Base-by-base conservation (phyloP, 2,888 invertebrate genomes). In the Drosophila paranaensis region DNA sequence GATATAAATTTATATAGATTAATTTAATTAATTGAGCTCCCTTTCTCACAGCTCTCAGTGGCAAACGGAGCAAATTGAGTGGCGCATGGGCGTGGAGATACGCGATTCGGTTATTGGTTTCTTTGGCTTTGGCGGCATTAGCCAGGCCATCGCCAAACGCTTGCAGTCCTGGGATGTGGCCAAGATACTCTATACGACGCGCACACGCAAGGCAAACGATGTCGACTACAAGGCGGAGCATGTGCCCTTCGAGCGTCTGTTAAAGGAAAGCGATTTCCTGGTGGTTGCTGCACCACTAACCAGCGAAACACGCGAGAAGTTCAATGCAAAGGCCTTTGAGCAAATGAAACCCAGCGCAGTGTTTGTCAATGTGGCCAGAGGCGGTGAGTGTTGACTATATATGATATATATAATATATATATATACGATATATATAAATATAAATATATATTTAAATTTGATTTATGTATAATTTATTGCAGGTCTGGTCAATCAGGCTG, bases 341-440 rank as follows among this genome's bases (percentile, higher is more conserved):
- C 95, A 95, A 90, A 99, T 99, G 99, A 99, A 98, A 91, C 93
- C 93, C 0, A 95, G 94, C 51, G 96, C 97, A 0, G 94, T 99
- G 53, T 96, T 99, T 91, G 94, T 99, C 0, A 99, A 99, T 92
- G 96, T 96, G 6, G 97, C 97, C 88, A 93, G 97, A 70, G 97
- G 97, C 72, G 95, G 94, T 90, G 61, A 60, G 65, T 58, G n/a
- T 0, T 8, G 13, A 0, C 1, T 11, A 8, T 13, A 20, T 20
- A 35, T 16, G 8, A 45, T 11, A 10, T 30, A 2, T 46, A 9
- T 45, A 6, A 25, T 27, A 4, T 16, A 6, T 14, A 2, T 25
- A 5, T 30, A 27, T 27, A 27, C 20, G 20, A 20, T 4, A 50
- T 6, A 33, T 50, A 50, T 33, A 33, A 8, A 33, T 8, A 30